Evolutionary conservation across 2,888 invertebrate species (phyloP).

Genomic region (Exocentrus adspersus): DNA sequence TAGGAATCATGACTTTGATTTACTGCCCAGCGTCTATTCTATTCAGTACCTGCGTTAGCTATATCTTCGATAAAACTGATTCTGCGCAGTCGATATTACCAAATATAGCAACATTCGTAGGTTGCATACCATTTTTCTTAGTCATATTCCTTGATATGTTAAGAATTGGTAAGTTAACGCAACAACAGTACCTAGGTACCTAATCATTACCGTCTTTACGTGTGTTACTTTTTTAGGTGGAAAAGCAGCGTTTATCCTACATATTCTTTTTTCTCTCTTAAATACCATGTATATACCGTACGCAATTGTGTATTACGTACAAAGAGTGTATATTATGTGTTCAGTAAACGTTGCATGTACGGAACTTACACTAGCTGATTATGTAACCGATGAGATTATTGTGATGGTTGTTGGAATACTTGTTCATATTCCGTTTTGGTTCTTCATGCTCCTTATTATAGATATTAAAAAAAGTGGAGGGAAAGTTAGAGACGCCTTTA

Average conservation of each 20-base stretch:
- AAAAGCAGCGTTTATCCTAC: slow-evolving; percentile 74
- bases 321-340: slow-evolving; percentile 79
- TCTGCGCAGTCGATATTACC: slow-evolving; percentile 84
- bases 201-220: too few relatives aligned
- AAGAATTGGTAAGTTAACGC: slow-evolving; percentile 71
- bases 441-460: slow-evolving; percentile 70
- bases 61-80: slow-evolving; percentile 84
- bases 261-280: slow-evolving; percentile 76
- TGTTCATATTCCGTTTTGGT: slow-evolving; percentile 76
- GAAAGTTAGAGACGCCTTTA: slow-evolving; percentile 66
- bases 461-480: slow-evolving; percentile 77
- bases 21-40: slow-evolving; percentile 82
- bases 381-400: slow-evolving; percentile 77
- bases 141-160: slow-evolving; percentile 79
- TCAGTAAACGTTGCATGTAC: slow-evolving; percentile 75
- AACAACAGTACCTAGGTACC: slow-evolving; percentile 1
- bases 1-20: slow-evolving; percentile 73
- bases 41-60: slow-evolving; percentile 80
- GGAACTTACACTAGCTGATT: slow-evolving; percentile 70
- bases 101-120: slow-evolving; percentile 78
- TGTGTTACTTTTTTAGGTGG: slow-evolving; percentile 69
- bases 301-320: slow-evolving; percentile 84
- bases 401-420: slow-evolving; percentile 74
- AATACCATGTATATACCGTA: slow-evolving; percentile 86
- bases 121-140: slow-evolving; percentile 78